A percentile compares a stretch with the other conserved stretches of the same genome.
Evolutionary conservation across 2,113 vertebrate species (phyloP).

Genomic region (Ameiurus melas): DNA sequence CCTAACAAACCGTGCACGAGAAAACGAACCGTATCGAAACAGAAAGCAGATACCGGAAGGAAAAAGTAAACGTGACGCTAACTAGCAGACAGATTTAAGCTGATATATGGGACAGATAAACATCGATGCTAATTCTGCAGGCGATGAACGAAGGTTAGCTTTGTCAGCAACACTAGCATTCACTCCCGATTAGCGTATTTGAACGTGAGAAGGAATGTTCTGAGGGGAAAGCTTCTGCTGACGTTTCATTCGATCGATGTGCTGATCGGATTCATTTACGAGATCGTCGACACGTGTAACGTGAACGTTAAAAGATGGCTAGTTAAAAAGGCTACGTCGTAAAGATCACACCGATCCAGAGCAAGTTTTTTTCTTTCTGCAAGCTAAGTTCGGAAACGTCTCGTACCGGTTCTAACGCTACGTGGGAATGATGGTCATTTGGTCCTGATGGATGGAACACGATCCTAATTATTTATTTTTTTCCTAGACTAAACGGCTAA

Average conservation of each 20-base stretch:
- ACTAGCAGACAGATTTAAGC: background rate
- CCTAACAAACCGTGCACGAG: background rate
- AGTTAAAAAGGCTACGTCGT: background rate
- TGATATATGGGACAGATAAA: background rate
- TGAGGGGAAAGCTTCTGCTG: background rate
- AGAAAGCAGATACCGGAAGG: conserved; percentile 44
- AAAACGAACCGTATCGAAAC: conserved; percentile 24
- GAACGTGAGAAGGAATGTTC: background rate
- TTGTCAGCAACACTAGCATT: background rate
- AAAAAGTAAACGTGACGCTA: conserved; percentile 44
- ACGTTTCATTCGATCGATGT: background rate
- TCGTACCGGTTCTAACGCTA: background rate
- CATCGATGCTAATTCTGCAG: background rate
- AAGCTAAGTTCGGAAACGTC: background rate
- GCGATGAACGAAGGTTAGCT: background rate
- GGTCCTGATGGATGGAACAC: conserved; percentile 23
- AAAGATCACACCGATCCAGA: background rate
- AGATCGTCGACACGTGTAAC: background rate
- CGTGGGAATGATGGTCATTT: conserved; percentile 11
- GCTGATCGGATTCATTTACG: background rate
- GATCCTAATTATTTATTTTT: background rate
- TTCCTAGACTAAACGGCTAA: background rate
- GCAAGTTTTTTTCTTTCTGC: too few relatives aligned
- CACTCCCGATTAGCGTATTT: background rate
- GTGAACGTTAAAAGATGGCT: background rate